Percentiles rank a stretch among this genome's conserved stretches.
phyloP scores from a whole-genome alignment of 64 coral and sea anemone genomes.

The Catalaphyllia jardinei region DNA sequence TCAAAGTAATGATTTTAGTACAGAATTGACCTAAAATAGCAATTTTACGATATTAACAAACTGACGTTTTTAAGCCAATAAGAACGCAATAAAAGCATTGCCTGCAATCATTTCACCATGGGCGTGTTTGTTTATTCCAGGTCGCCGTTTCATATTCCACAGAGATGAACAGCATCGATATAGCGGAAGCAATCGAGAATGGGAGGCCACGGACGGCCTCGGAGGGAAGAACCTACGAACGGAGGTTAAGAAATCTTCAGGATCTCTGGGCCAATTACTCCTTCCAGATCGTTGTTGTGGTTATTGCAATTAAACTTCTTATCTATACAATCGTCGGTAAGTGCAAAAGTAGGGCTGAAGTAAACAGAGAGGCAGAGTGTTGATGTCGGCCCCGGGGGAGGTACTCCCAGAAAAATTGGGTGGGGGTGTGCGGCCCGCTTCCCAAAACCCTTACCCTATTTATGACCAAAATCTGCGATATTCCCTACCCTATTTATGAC shows the following conservation, averaged over 20 bases:
- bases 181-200: not conserved
- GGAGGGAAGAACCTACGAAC: not conserved
- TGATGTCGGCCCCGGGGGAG: too few species aligned
- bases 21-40: too few species aligned
- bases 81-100: not conserved
- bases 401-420: too few species aligned
- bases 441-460: too few species aligned
- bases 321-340: conserved; percentile 31
- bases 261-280: not conserved
- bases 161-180: not conserved
- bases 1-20: too few species aligned
- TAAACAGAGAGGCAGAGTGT: not conserved
- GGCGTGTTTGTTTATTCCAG: not conserved
- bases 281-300: conserved; percentile 39
- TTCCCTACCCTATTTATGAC: too few species aligned
- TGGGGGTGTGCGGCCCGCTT: too few species aligned
- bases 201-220: not conserved
- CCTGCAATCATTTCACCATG: not conserved
- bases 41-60: not conserved
- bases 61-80: not conserved
- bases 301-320: conserved; percentile 21
- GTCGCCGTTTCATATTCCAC: not conserved
- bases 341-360: not conserved
- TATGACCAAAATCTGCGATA: too few species aligned
- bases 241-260: not conserved